A percentile compares a stretch with the other conserved stretches of the same genome.
phyloP scores from a whole-genome alignment of 1,140 invertebrate genomes.

The Aphaenogaster rudis region DNA sequence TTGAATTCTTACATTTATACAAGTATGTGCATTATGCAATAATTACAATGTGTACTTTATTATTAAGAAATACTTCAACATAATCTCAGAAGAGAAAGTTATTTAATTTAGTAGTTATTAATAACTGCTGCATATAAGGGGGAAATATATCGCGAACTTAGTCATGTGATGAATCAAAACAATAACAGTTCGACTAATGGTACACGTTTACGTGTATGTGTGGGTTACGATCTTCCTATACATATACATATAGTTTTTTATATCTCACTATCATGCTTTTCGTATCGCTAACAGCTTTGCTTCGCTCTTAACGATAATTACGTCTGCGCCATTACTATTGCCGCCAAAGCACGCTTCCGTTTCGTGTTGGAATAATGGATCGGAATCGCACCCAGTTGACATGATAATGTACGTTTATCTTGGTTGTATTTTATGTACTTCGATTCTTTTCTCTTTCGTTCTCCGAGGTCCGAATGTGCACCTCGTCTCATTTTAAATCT shows the following conservation, averaged over 20 bases:
- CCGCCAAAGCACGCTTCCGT: neutral
- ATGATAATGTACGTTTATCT: neutral
- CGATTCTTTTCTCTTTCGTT: neutral
- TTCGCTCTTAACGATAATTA: constrained; percentile 18
- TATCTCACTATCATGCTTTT: neutral
- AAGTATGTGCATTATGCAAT: neutral
- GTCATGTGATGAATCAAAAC: constrained; percentile 1
- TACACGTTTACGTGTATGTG: neutral
- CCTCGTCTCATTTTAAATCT: neutral
- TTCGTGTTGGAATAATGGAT: neutral
- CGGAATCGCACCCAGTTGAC: neutral
- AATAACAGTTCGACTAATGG: neutral
- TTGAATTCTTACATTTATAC: neutral
- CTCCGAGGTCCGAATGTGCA: neutral
- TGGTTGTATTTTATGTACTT: neutral
- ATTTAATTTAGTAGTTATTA: neutral
- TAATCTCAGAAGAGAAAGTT: neutral
- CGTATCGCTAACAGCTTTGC: constrained; percentile 1
- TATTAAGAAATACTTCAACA: neutral
- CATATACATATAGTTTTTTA: neutral
- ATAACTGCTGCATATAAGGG: neutral
- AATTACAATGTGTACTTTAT: neutral
- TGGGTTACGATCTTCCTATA: neutral
- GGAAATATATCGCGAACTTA: neutral
- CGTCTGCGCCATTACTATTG: neutral